phyloP scores from a whole-genome alignment of 2,888 invertebrate genomes.

The Cheilosia impressa region DNA sequence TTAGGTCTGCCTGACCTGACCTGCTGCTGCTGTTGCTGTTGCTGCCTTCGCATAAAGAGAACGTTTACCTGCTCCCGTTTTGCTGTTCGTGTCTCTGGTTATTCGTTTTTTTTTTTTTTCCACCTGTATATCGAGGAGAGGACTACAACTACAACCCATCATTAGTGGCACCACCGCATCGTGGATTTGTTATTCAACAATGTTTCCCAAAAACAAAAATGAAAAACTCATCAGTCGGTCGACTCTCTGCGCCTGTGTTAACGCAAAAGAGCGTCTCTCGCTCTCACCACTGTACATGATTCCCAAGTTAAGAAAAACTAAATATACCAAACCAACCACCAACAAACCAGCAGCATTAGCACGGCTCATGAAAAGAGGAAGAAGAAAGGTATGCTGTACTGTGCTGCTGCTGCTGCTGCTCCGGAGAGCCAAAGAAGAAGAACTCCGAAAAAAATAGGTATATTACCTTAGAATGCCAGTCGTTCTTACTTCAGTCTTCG shows the following conservation, averaged over 20 bases:
- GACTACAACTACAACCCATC: slow-evolving; percentile 36
- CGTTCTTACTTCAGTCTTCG: slow-evolving; percentile 84
- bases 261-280: slow-evolving; percentile 65
- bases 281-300: slow-evolving; percentile 52
- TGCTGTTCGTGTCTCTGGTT: not conserved
- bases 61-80: slow-evolving; percentile 6
- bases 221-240: slow-evolving; percentile 32
- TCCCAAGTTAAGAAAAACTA: slow-evolving; percentile 48
- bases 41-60: slow-evolving; percentile 32
- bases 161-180: slow-evolving; percentile 47
- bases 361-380: slow-evolving; percentile 74
- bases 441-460: slow-evolving; percentile 83
- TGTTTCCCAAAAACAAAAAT: slow-evolving; percentile 22
- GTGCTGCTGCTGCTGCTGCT: slow-evolving; percentile 49
- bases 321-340: slow-evolving; percentile 69
- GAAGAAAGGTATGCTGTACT: slow-evolving; percentile 70
- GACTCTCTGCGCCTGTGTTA: slow-evolving; percentile 74
- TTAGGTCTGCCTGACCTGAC: slow-evolving; percentile 20
- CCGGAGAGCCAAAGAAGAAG: slow-evolving; percentile 73
- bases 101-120: slow-evolving; percentile 2
- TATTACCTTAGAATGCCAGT: slow-evolving; percentile 84
- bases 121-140: slow-evolving; percentile 53
- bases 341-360: slow-evolving; percentile 66
- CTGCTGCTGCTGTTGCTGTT: not conserved
- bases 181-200: slow-evolving; percentile 55